A percentile compares a stretch with the other conserved stretches of the same genome.
These are phyloP conservation scores for Drosophila emarginata DNA, from an alignment of 2,888 invertebrate genomes.

Conservation along the genomic window DNA sequence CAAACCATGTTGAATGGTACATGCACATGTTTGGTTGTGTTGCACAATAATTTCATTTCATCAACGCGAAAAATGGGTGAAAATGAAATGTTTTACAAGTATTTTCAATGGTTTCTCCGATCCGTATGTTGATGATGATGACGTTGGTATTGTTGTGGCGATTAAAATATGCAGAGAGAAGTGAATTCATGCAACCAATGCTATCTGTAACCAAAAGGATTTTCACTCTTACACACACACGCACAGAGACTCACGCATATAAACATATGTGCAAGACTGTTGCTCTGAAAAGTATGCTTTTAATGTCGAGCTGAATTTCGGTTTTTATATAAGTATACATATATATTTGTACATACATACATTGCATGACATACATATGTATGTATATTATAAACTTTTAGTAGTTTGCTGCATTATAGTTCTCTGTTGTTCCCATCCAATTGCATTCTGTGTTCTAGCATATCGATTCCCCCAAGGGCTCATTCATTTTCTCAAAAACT, in stretches of 20 bases:
- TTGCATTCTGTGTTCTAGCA: background rate
- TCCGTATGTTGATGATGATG: slow-evolving; percentile 1
- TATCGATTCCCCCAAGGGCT: slow-evolving; percentile 36
- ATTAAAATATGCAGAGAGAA: slow-evolving; percentile 37
- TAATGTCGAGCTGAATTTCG: background rate
- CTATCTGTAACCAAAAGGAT: slow-evolving; percentile 9
- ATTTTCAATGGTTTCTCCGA: slow-evolving; percentile 18
- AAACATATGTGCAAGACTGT: background rate
- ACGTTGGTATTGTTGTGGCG: slow-evolving; percentile 44
- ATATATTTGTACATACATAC: background rate
- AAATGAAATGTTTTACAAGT: slow-evolving; percentile 13
- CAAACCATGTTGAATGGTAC: slow-evolving; percentile 31
- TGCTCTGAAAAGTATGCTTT: slow-evolving; percentile 7
- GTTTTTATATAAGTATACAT: background rate
- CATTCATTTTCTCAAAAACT: slow-evolving; percentile 40
- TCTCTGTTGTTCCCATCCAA: background rate
- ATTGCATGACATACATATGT: background rate
- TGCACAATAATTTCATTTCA: slow-evolving; percentile 37
- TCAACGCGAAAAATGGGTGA: slow-evolving; percentile 17
- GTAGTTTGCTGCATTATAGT: background rate
- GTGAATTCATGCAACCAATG: slow-evolving; percentile 9
- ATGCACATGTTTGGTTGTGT: slow-evolving; percentile 20
- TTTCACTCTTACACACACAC: slow-evolving; percentile 1
- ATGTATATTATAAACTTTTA: background rate
- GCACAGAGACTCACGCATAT: background rate